Percentiles rank a stretch among this genome's conserved stretches.
phyloP scores from a whole-genome alignment of 2,113 vertebrate genomes.

The Illadopsis cleaveri region DNA sequence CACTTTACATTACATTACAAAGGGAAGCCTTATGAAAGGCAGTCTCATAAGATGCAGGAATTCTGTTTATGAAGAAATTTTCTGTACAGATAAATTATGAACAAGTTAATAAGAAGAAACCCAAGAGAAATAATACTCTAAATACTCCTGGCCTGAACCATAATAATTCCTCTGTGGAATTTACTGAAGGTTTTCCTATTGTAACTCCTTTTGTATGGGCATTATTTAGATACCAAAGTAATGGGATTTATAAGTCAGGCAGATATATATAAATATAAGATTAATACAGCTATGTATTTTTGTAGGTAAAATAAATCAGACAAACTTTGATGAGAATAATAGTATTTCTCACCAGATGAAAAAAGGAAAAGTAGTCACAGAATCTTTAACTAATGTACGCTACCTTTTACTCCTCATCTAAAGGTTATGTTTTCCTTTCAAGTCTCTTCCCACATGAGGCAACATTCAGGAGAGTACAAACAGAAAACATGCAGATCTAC shows the following conservation, averaged over 20 bases:
- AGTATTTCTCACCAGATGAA: background rate
- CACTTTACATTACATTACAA: background rate
- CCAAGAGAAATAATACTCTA: background rate
- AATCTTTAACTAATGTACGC: background rate
- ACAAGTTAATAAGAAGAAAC: background rate
- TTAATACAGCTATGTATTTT: background rate
- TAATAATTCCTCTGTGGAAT: background rate
- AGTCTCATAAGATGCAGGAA: background rate
- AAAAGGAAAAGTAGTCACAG: background rate
- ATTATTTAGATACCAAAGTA: background rate
- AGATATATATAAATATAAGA: background rate
- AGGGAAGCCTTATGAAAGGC: background rate
- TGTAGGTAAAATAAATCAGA: background rate
- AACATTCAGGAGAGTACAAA: background rate
- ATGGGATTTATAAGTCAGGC: background rate
- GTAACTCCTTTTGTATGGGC: background rate
- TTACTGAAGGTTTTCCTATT: background rate
- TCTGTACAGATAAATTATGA: background rate
- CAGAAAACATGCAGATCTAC: background rate
- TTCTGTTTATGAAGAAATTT: background rate
- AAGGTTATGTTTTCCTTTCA: background rate
- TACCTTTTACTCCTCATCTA: background rate
- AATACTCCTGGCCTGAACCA: background rate
- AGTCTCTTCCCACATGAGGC: background rate
- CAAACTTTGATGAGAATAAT: background rate